Evolutionary conservation across 1,140 invertebrate genomes (phyloP), one percentile per base, ranked within the genome.

Genomic region (Atta cephalotes): DNA sequence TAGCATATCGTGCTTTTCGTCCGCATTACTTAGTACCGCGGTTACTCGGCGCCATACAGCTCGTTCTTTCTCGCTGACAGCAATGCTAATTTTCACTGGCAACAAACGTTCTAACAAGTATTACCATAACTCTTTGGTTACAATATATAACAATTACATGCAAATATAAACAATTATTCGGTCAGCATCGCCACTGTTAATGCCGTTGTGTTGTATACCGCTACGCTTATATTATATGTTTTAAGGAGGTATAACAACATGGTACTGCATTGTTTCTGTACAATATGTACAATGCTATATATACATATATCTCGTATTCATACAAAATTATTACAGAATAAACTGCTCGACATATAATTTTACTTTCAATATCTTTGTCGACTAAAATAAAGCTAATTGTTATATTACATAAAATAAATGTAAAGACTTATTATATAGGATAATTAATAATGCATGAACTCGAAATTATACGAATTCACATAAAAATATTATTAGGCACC

Each of bases 121-220:
- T 90, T 90, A 90, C 81, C 89, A 87, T 87, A 79, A 62, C 77
- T 76, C 68, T 89, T 70, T 86, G 56, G 51, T 56, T 63, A 28
- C 72, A 56, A 88, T 65, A 70, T 51, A 70, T 70, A 89, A 88
- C 87, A 90, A 91, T 91, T 90, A 71, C 63, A 91, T 91, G 90
- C 60, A 91, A 91, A 91, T 91, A 81, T 90, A 91, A 91, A 91
- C 90, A 90, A 90, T 90, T 90, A 85, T 74, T 84, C 58, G 71
- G 35, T 45, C 60, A 35, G 12, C 35, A 25, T 78, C 10, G 12
- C 5, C 21, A 14, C 45, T 53, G 71, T 53, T 78, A 60, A 39
- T 65, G 28, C 28, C 56, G 39, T 28, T 35, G 28, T 16, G 39
- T 12, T 45, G 39, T 16, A 45, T n/a, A 25, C 10, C 51, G 16